Evolutionary conservation across 2,113 vertebrate species (phyloP), one percentile per base, ranked within the genome.

Genomic region (Pterocles gutturalis): DNA sequence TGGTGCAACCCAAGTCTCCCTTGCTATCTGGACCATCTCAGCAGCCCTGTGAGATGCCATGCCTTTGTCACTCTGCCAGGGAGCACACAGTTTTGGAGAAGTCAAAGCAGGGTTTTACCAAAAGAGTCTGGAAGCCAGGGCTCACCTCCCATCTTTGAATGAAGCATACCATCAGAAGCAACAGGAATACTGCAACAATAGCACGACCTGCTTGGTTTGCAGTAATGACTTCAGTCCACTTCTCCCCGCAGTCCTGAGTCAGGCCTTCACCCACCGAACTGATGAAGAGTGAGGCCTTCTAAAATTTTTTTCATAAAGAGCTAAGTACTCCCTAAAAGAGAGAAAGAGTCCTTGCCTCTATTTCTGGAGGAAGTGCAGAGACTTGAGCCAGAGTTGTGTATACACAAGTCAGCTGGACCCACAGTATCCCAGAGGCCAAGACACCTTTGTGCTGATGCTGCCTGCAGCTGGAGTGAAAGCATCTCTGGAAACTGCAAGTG

Each of bases 11-110:
- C 1, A 1, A 49, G 49, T 10, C 14, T 62, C 28, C 29, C 15
- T 49, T 6, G 3, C 15, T 21, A 49, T 4, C 11, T 19, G 46
- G 54, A 53, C 61, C 2, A 25, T 21, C 15, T 10, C 51, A 48
- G 57, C 25, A 80, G 38, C 29, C 43, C 34, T n/a, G 11, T 49
- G 70, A 64, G 22, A 51, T 36, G 31, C 46, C 58, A 25, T 4
- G 1, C 45, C 0, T 0, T 1, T 64, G 34, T 54, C 51, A 13
- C 36, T 29, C 53, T 45, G 31, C 31, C 77, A 87, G 41, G 17
- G 8, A 69, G 12, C 75, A 65, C 75, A 65, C 10, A 75, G n/a
- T 0, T 12, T 3, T 38, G 24, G 11, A 88, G 45, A 62, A 88
- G 26, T 25, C 75, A 38, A 65, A 48, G 34, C 62, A 66, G 80